Percentiles rank a stretch among this genome's conserved stretches.
Conservation (phyloP, 2,113 vertebrate genomes). For the Hydrolagus affinis region DNA sequence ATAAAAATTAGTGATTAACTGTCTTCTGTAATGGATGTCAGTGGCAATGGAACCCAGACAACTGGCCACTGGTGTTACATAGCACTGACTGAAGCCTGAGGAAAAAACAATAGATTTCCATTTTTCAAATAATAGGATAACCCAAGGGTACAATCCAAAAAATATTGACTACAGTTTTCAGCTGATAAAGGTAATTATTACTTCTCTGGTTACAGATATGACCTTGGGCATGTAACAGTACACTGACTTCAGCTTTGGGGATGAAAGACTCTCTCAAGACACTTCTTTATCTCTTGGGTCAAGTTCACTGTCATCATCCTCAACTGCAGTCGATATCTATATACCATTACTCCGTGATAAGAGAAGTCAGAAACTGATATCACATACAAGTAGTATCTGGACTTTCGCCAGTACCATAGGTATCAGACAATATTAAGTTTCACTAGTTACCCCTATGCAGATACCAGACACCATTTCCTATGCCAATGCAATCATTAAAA, state of each 20-base stretch:
- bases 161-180: not conserved
- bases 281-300: not conserved
- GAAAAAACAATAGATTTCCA: not conserved
- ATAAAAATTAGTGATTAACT: slow-evolving; percentile 10
- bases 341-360: not conserved
- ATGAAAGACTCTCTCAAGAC: not conserved
- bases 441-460: not conserved
- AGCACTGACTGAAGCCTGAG: not conserved
- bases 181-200: not conserved
- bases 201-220: not conserved
- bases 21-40: not conserved
- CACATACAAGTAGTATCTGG: not conserved
- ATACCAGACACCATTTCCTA: not conserved
- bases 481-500: not conserved
- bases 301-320: not conserved
- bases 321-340: slow-evolving; percentile 8
- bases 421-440: not conserved
- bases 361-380: not conserved
- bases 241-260: not conserved
- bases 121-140: not conserved
- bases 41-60: not conserved
- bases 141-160: not conserved
- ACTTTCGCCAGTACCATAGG: not conserved
- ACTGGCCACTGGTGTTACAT: not conserved
- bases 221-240: not conserved